Evolutionary conservation across 2,888 invertebrate species (phyloP).

Genomic region (Invenusta paracnida): DNA sequence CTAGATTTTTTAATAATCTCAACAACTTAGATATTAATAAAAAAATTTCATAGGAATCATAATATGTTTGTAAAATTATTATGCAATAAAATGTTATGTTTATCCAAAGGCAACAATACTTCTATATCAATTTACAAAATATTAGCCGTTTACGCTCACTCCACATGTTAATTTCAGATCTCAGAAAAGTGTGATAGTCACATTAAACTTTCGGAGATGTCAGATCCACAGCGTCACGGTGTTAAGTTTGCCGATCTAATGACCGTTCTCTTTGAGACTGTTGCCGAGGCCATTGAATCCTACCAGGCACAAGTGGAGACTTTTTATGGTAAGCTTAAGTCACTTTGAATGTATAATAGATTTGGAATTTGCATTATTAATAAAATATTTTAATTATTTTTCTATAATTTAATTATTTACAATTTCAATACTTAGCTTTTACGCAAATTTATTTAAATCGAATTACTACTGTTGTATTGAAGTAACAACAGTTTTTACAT

Average conservation of each 20-base stretch:
- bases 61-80: too few species aligned
- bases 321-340: conserved; percentile 75
- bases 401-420: neutral
- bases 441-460: neutral
- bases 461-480: too few species aligned
- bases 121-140: too few species aligned
- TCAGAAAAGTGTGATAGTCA: conserved; percentile 30
- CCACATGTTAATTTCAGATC: too few species aligned
- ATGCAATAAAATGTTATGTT: too few species aligned
- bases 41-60: too few species aligned
- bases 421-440: neutral
- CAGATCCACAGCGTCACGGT: conserved; percentile 37
- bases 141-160: too few species aligned
- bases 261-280: conserved; percentile 76
- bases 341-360: neutral
- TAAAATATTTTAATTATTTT: conserved; percentile 14
- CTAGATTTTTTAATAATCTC: too few species aligned
- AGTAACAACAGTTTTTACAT: too few species aligned
- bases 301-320: conserved; percentile 83
- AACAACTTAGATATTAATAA: too few species aligned
- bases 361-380: conserved; percentile 56
- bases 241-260: conserved; percentile 79
- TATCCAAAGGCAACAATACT: too few species aligned
- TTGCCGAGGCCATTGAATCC: conserved; percentile 76
- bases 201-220: conserved; percentile 23